Percentiles rank a stretch among this genome's conserved stretches.
These are phyloP conservation scores for Tachystola acroxantha DNA, from an alignment of 2,888 invertebrate species.

Conservation along the genomic window DNA sequence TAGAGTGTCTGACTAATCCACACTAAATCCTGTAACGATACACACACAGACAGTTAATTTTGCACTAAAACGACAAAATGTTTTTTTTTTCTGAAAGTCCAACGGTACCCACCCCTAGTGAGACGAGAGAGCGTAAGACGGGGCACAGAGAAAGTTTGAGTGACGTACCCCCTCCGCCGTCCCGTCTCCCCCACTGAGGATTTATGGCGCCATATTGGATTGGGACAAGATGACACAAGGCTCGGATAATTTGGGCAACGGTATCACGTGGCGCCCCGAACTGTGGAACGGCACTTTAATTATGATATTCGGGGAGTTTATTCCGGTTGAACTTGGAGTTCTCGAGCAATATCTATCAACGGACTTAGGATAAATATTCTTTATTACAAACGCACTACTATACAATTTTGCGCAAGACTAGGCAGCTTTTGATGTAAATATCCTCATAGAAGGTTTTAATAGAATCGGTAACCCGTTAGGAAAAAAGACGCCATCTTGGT, in stretches of 20 bases:
- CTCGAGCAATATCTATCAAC: slow-evolving; percentile 14
- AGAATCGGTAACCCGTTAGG: too few relatives aligned
- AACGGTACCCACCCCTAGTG: slow-evolving; percentile 64
- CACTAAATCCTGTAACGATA: too few relatives aligned
- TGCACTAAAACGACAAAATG: too few relatives aligned
- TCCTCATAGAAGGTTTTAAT: too few relatives aligned
- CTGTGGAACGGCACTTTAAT: slow-evolving; percentile 73
- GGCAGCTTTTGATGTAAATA: too few relatives aligned
- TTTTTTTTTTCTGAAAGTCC: slow-evolving; percentile 26
- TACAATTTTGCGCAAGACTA: too few relatives aligned
- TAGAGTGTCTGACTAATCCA: too few relatives aligned
- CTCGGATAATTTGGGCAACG: slow-evolving; percentile 78
- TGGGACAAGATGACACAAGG: slow-evolving; percentile 78
- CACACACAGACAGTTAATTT: too few relatives aligned
- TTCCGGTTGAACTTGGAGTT: slow-evolving; percentile 26
- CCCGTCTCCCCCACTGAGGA: slow-evolving; percentile 60
- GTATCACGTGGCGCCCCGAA: slow-evolving; percentile 71
- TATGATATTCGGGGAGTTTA: slow-evolving; percentile 65
- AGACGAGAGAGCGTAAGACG: slow-evolving; percentile 71
- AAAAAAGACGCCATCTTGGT: too few relatives aligned
- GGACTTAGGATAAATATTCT: too few relatives aligned
- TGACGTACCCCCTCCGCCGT: slow-evolving; percentile 69
- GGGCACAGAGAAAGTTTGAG: slow-evolving; percentile 78
- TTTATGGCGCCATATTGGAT: slow-evolving; percentile 79
- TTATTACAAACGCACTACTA: too few relatives aligned